phyloP scores from a whole-genome alignment of 2,113 vertebrate species.

The Recurvirostra avosetta region DNA sequence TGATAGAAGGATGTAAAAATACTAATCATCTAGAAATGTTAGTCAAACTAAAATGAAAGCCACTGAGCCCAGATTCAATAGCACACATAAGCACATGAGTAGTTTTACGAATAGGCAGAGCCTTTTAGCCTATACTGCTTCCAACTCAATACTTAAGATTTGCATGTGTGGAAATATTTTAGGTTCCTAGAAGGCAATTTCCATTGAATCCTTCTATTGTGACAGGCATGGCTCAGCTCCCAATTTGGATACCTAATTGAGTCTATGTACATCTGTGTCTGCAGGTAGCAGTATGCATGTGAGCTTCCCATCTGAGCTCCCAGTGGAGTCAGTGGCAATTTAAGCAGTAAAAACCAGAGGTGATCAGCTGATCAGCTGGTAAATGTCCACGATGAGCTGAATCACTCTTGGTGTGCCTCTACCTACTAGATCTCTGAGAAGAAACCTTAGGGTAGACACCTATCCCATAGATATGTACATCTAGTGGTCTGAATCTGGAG shows the following conservation, averaged over 20 bases:
- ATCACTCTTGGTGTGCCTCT: neutral
- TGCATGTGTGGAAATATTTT: neutral
- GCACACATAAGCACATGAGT: neutral
- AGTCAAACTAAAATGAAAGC: neutral
- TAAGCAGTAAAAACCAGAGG: neutral
- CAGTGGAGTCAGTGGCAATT: neutral
- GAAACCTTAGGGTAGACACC: neutral
- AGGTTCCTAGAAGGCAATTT: neutral
- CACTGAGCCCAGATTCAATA: neutral
- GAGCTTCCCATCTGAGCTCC: neutral
- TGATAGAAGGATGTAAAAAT: neutral
- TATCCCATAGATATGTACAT: too few relatives aligned
- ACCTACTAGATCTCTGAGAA: neutral
- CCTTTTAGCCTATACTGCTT: neutral
- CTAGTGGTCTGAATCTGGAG: neutral
- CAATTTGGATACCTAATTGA: neutral
- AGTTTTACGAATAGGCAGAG: neutral
- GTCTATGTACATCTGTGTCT: neutral
- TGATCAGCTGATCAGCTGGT: rapidly evolving
- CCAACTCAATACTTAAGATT: neutral
- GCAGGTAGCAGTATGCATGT: neutral
- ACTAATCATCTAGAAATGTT: neutral
- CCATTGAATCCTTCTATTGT: neutral
- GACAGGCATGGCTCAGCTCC: neutral
- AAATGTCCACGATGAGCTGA: neutral